Conservation (phyloP, 1,140 invertebrate genomes). For the Scaptomyza hsui region DNA sequence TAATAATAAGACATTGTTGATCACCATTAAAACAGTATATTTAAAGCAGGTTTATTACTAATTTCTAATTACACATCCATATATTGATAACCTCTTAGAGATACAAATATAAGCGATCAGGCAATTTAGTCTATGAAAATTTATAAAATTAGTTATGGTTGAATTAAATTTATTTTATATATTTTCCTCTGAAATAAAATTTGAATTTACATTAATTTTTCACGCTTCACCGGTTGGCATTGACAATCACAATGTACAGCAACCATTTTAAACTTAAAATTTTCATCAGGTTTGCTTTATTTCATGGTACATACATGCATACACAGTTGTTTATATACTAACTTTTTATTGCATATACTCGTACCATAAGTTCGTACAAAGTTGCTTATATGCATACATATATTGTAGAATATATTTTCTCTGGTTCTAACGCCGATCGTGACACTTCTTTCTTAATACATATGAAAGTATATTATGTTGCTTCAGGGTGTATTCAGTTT, state of each 20-base stretch:
- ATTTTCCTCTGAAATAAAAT: not conserved
- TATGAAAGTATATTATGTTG: conserved; percentile 28
- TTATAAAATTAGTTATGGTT: conserved; percentile 21
- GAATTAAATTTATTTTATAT: conserved; percentile 12
- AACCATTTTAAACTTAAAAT: conserved; percentile 32
- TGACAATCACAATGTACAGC: too few relatives aligned
- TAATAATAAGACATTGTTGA: too few relatives aligned
- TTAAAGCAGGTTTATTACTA: conserved; percentile 48
- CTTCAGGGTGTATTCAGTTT: conserved; percentile 10
- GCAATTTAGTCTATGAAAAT: conserved; percentile 41
- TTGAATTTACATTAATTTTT: conserved; percentile 1
- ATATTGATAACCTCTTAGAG: conserved; percentile 50
- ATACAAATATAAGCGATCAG: conserved; percentile 51
- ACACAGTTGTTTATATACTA: conserved; percentile 48
- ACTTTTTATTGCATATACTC: conserved; percentile 47
- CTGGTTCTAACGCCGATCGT: conserved; percentile 4
- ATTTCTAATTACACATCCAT: conserved; percentile 50
- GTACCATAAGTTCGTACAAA: conserved; percentile 32
- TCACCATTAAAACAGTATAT: conserved; percentile 60
- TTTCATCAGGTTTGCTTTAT: conserved; percentile 59
- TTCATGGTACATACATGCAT: conserved; percentile 56
- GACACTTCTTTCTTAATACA: conserved; percentile 31
- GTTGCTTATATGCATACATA: conserved; percentile 42
- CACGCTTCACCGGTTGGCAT: too few relatives aligned
- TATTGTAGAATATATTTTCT: conserved; percentile 49